Base-by-base conservation (phyloP, 2,888 invertebrate species). In the Synanthedon vespiformis region DNA sequence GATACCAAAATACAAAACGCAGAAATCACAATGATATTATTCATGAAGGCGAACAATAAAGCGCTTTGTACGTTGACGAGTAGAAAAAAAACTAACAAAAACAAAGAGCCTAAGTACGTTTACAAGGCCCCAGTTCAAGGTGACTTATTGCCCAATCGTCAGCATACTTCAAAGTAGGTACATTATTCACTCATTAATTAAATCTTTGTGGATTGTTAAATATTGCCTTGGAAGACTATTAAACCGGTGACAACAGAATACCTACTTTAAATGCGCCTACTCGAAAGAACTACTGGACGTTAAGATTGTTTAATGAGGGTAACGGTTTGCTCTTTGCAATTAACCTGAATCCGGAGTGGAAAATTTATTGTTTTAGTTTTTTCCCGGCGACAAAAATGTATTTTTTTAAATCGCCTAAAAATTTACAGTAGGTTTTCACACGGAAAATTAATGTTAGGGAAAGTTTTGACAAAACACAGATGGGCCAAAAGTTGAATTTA, bases 161-260 rank as follows among this genome's bases (percentile, higher is more conserved):
- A 52, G 48, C 44, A 52, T 50, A 18, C 27, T 52, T 52, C 50
- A 18, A 48, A 51, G 41, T 6, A 44, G 14, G 48, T 52, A 54
- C 52, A 54, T 49, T 50, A 49, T 52, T 48, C 51, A 51, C 49
- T 12, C 51, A 16, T 27, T 50, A 54, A 54, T 54, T 54, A 52
- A 50, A 47, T 48, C 52, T 52, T 47, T 49, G 48, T 53, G 52
- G 51, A 48, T 53, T 53, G 52, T 52, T 48, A 49, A 53, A 56
- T 51, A 54, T 22, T 51, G 18, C 49, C 49, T 51, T 47, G 49
- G 18, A n/a, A 34, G n/a, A 22, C 44, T 44, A 44, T 44, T 44
- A 13, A 40, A 44, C 13, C 44, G 6, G n/a, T 12, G 44, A 44
- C 44, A 44, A 12, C 44, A 6, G 44, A 44, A 44, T 44, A 44